These are phyloP conservation scores for Seriola dumerili DNA, from an alignment of 2,113 vertebrate species.

Conservation along the genomic window DNA sequence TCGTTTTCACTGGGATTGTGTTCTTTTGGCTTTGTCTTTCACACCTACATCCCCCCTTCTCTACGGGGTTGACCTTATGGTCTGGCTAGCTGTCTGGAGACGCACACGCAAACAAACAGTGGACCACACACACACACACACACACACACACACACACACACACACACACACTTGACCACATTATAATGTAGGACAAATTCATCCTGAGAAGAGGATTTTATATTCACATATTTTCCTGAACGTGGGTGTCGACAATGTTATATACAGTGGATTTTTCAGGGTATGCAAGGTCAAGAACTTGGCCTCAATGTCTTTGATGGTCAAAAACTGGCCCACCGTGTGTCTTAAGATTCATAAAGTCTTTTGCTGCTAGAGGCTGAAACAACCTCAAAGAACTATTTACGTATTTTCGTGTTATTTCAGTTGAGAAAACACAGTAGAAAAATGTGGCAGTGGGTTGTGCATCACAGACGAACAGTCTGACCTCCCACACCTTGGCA, in stretches of 20 bases:
- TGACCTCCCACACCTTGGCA: conserved; percentile 77
- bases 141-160: conserved; percentile 69
- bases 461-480: conserved; percentile 56
- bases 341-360: no score
- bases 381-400: background rate
- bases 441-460: conserved; percentile 66
- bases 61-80: conserved; percentile 73
- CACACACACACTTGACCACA: conserved; percentile 34
- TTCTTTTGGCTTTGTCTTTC: conserved; percentile 67
- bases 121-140: conserved; percentile 74
- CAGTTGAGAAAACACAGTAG: conserved; percentile 13
- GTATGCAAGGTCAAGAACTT: background rate
- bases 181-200: conserved; percentile 2
- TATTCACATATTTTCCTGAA: background rate
- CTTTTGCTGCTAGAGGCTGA: background rate
- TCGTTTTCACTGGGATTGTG: conserved; percentile 67
- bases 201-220: conserved; percentile 21
- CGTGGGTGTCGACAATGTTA: background rate
- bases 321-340: background rate
- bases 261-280: background rate
- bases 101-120: conserved; percentile 68
- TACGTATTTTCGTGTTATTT: conserved; percentile 19
- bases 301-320: background rate
- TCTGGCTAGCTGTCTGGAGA: conserved; percentile 57
- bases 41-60: conserved; percentile 76